phyloP scores from a whole-genome alignment of 2,888 invertebrate genomes.

The Malacosoma neustria region DNA sequence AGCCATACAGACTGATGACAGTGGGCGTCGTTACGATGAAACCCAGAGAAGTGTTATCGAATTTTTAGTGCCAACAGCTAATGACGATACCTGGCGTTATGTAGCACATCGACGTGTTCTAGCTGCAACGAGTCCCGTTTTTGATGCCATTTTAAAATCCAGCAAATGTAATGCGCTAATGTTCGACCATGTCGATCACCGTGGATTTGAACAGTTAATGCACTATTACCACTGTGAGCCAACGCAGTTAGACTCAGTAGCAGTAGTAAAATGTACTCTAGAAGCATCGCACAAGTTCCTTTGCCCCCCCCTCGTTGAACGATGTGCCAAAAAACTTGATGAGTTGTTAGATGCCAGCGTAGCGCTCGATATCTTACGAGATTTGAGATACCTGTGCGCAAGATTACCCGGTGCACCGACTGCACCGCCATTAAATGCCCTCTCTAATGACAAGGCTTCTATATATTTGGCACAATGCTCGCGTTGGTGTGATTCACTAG shows the following conservation, averaged over 20 bases:
- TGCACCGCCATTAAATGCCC: conserved; percentile 62
- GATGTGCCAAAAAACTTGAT: conserved; percentile 80
- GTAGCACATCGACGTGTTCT: conserved; percentile 80
- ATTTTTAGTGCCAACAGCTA: conserved; percentile 78
- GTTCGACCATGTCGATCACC: conserved; percentile 77
- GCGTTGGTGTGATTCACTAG: conserved; percentile 75
- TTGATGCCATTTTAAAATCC: conserved; percentile 73
- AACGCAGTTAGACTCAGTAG: conserved; percentile 75
- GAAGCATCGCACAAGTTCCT: conserved; percentile 84
- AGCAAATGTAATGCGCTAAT: conserved; percentile 58
- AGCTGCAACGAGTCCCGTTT: conserved; percentile 77
- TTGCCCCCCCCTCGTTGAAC: conserved; percentile 79
- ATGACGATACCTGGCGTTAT: conserved; percentile 78
- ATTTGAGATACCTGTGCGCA: conserved; percentile 65
- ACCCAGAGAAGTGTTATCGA: conserved; percentile 76
- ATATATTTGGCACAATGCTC: conserved; percentile 58
- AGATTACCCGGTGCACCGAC: conserved; percentile 60
- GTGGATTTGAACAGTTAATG: conserved; percentile 79
- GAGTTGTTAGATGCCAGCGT: conserved; percentile 77
- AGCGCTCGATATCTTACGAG: conserved; percentile 78
- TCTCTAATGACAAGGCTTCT: conserved; percentile 48
- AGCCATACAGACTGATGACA: conserved; percentile 33
- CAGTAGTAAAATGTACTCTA: conserved; percentile 80
- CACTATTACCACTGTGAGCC: conserved; percentile 79
- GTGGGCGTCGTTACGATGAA: conserved; percentile 57